Conservation (phyloP, 2,113 vertebrate species). For the Myotis davidii region DNA sequence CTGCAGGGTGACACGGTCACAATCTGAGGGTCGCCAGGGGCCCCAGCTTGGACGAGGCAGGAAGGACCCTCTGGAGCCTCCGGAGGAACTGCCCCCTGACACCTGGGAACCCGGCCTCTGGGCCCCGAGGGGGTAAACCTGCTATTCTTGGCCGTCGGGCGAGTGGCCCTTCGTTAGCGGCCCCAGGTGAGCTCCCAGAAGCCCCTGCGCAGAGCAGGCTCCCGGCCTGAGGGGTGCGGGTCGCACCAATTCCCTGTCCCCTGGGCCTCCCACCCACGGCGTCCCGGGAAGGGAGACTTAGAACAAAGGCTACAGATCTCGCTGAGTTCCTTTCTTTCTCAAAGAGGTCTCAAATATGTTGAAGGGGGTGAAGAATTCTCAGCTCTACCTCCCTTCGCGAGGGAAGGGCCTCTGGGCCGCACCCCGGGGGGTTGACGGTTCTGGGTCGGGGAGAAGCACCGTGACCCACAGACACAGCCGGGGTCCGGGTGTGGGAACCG, state of each 20-base stretch:
- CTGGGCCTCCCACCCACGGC: accelerated
- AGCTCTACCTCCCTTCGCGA: background rate
- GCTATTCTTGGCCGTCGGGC: accelerated
- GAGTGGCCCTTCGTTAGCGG: accelerated
- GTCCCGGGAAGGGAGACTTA: background rate
- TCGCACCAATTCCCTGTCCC: background rate
- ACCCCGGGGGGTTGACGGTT: background rate
- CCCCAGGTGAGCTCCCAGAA: background rate
- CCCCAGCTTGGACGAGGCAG: too few relatives aligned
- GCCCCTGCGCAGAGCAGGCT: accelerated
- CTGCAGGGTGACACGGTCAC: accelerated
- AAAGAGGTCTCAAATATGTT: background rate
- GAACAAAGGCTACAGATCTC: background rate
- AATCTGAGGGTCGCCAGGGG: accelerated
- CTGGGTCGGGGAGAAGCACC: accelerated
- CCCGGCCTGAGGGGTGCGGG: background rate
- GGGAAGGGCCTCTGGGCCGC: background rate
- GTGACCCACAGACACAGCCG: accelerated
- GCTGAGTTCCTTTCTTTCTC: background rate
- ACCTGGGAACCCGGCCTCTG: background rate
- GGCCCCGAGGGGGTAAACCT: accelerated
- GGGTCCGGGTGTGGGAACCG: too few relatives aligned
- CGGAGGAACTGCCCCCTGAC: accelerated
- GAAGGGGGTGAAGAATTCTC: background rate
- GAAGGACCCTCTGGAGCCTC: background rate